Evolutionary conservation across 2,113 vertebrate species (phyloP), one percentile per base, ranked within the genome.

Genomic region (Hystrix brachyura): DNA sequence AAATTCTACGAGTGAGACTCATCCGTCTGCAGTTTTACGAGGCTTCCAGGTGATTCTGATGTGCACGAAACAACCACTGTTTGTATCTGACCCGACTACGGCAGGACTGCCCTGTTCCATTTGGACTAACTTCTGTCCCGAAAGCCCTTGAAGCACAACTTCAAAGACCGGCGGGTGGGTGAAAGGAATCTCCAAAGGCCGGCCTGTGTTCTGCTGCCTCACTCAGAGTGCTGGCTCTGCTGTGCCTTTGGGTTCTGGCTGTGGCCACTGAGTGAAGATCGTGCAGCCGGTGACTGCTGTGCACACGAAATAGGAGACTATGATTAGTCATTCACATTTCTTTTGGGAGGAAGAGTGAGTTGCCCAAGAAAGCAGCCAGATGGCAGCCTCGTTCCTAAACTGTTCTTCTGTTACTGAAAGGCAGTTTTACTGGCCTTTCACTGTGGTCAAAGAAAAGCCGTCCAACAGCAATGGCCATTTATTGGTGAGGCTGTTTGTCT

Each of bases 311-410:
- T 48, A 82, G 59, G 60, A 94, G 53, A 14, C 18, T 65, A 18
- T 80, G 62, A 72, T 87, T 78, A 94, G 72, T 85, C 87, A 76
- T 95, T 87, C 62, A 2, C 6, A 5, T 69, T 78, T 85, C 43
- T 87, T 86, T 90, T 71, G 38, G 23, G 32, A 87, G 62, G 27
- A 82, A 88, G 48, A 62, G 12, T 46, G 80, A 57, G 43, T 76
- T 69, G 71, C 69, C 38, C 21, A 82, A 65, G 53, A 74, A 57
- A 79, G 76, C 92, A 80, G 57, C 94, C 96, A 98, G 97, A n/a
- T 97, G 97, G 95, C 96, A 96, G 90, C 59, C 71, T 87, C 23
- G 29, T 82, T 67, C 84, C 89, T 94, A 32, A 21, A 0, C 43
- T 7, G 25, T 29, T 17, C 13, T n/a, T 25, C 57, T 62, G 19